Evolutionary conservation across 2,797 vertebrate genomes (phyloP), one percentile per base, ranked within the genome.

Genomic region (Arrhamphus sclerolepis): DNA sequence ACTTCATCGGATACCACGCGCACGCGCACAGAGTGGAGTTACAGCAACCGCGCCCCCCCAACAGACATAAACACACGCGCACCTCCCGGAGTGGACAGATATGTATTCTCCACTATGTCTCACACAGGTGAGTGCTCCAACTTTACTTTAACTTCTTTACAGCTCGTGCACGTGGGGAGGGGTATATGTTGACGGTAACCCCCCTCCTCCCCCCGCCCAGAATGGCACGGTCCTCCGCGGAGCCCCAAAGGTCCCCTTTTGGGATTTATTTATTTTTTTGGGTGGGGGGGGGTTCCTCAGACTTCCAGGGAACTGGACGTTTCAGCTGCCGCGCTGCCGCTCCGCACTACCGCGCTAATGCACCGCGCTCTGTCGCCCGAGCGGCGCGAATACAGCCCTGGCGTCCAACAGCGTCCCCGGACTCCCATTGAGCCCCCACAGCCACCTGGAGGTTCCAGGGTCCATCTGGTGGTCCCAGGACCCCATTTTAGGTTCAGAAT

Each of bases 21-120:
- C 69, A 53, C 69, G 62, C 59, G 43, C 72, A 54, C 77, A 69
- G 46, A 19, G 76, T 76, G 82, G 69, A 76, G 66, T 81, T 74
- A 70, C 77, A 66, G 56, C 74, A 72, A 62, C 72, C 16, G 18
- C 18, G 1, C 60, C 60, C 77, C 69, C 69, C 74, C 75, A 53
- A 67, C 31, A n/a, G 50, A 42, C 53, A 47, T 49, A 57, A 26
- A 59, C 21, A 66, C 55, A 75, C 74, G 77, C 76, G 68, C 57
- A 62, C 72, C 73, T 75, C 71, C 72, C 85, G 66, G 78, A 76
- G 64, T 74, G 80, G 75, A 87, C 92, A 91, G 92, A 90, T 81
- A 94, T 94, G 94, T 94, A 94, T 90, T 94, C 94, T 87, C 94
- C 94, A 85, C 91, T 94, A 87, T 94, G 94, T 82, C 89, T 94